Evolutionary conservation across 2,797 vertebrate species (phyloP), one percentile per base, ranked within the genome.

Genomic region (Melanotaenia pygmaea): DNA sequence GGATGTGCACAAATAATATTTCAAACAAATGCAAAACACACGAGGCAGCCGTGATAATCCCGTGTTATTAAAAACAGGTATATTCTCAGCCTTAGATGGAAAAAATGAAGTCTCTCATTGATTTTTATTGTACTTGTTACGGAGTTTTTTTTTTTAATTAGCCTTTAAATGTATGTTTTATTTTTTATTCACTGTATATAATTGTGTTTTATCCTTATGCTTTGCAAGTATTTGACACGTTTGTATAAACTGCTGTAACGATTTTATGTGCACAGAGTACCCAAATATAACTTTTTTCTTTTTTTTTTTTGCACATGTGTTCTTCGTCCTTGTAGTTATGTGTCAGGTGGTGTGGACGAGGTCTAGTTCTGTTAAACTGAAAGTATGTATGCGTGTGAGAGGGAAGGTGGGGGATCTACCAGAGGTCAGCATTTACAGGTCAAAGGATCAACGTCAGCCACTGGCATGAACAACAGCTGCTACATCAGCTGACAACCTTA

Each of bases 401-500:
- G 43, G 38, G 63, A 59, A 32, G 64, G 38, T 20, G 28, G 22
- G 34, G 22, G 16, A 13, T 78, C 22, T 54, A 14, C 20, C 60
- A 77, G 45, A 62, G 84, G 82, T 90, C 84, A 80, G 64, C 81
- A 88, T 80, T 88, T 47, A 88, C 70, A 83, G 89, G 90, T 91
- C 89, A 82, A 73, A 77, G 82, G 91, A 80, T 88, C 83, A 87
- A 70, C 54, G 50, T 38, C 70, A 82, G 79, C 77, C 79, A 60
- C 77, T 74, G 88, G 83, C 67, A 72, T 78, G 78, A 85, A 84
- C 74, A 65, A 88, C 91, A 93, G 92, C 82, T 90, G 82, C 70
- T 74, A 66, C 59, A 62, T 91, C 75, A 82, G 77, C 77, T 81
- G 70, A 81, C 60, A 64, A 78, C 76, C 62, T 40, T 28, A 6